Conservation (phyloP, 2,797 vertebrate species). For the Cossypha heuglini region DNA sequence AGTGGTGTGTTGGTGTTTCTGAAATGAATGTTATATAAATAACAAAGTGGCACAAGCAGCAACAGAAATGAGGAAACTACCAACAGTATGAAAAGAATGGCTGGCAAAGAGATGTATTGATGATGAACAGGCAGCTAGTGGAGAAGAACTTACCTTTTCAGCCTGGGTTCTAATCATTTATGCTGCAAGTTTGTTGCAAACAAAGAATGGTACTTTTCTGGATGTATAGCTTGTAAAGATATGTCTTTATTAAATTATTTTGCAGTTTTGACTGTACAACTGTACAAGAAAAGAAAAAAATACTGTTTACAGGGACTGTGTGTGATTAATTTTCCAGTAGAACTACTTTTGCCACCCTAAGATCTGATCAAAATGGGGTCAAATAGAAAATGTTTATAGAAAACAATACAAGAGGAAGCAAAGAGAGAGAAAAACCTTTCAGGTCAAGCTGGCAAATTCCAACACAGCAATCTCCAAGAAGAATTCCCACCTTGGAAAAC, state of each 20-base stretch:
- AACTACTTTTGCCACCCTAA: background rate
- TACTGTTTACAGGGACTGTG: background rate
- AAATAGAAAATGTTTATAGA: background rate
- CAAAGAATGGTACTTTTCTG: background rate
- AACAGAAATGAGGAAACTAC: background rate
- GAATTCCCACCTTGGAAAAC: background rate
- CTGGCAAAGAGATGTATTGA: background rate
- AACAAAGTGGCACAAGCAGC: conserved; percentile 11
- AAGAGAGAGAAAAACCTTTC: background rate
- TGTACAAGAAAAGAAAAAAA: background rate
- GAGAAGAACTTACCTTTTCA: background rate
- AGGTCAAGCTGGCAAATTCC: background rate
- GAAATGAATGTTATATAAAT: background rate
- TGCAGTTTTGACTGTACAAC: conserved; percentile 23
- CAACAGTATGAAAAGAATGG: background rate
- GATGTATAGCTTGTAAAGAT: background rate
- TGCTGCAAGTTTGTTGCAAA: background rate
- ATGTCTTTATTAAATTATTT: conserved; percentile 62
- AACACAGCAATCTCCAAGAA: background rate
- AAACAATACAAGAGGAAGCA: conserved; percentile 8
- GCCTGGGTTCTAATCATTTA: background rate
- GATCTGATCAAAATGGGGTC: background rate
- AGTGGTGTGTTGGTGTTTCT: background rate
- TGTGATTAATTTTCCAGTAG: background rate
- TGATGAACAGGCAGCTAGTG: background rate